Base-by-base conservation (phyloP, 2,113 vertebrate genomes). In the Solenodon paradoxus region DNA sequence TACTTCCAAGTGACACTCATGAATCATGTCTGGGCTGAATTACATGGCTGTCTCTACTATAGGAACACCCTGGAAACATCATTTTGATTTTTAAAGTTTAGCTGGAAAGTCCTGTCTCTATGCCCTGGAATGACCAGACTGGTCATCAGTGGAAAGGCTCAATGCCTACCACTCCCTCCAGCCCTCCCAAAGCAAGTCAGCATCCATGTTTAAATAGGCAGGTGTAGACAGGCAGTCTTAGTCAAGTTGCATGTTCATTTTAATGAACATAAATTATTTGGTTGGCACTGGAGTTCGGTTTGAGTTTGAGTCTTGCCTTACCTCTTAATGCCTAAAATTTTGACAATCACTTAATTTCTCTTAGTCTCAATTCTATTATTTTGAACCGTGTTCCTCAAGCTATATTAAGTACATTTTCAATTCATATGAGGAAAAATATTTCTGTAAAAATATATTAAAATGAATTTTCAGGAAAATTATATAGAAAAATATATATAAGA, bases 391-490 rank as follows among this genome's bases (percentile, higher is more conserved):
- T 63, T 89, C 87, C 40, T 53, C 38, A 78, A 47, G 90, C 1
- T 63, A 1, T 57, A 63, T 92, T 95, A 92, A 55, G 87, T 45
- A 61, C 49, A 74, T 69, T 77, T 92, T 10, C 20, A 57, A 55
- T 49, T 22, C 82, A 92, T 64, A 61, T 78, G 19, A 91, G 49
- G 49, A 91, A 95, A 86, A 93, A 74, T 9, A 19, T 32, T 88
- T 87, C 74, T 93, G 28, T 78, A 85, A 87, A n/a, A 74, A 93
- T 82, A 47, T 19, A 69, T 72, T 69, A 63, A 90, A 57, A 68
- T 82, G 4, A 89, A 86, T 95, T 91, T 59, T 12, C 20, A 94
- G 7, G 28, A 96, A 94, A 91, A 87, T 32, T 5, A 88, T 82
- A 51, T 57, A 42, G 15, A 91, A 95, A 95, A 61, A 87, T 49